Evolutionary conservation across 2,888 invertebrate species (phyloP), one percentile per base, ranked within the genome.

Genomic region (Drosophila kanekoi): DNA sequence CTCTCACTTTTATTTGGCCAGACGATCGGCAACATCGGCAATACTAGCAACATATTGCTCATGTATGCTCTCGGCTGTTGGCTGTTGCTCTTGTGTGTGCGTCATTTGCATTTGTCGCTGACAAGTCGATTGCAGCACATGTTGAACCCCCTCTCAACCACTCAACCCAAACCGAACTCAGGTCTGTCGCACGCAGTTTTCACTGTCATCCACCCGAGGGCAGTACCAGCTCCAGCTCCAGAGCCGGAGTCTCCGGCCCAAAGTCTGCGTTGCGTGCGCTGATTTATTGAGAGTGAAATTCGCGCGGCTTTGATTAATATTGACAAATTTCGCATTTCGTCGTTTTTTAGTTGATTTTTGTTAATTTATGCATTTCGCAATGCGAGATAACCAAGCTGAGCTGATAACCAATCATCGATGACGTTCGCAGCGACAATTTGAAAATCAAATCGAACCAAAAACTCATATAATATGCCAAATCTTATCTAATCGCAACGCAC

Each of bases 241-340:
- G n/a, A n/a, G n/a, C n/a, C n/a, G 8, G 28, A 28, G 53, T 64
- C 51, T 56, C 64, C 38, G 62, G 56, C 51, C 71, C 67, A 41
- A 63, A 72, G 44, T 28, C 23, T 62, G 63, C 70, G 59, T 56
- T 65, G 69, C 59, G 41, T 70, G 56, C 74, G 67, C 59, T 88
- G 84, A 84, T 84, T 84, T 84, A 84, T 84, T 66, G 83, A 74
- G 87, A 85, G 84, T 85, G 84, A 85, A 88, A 85, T 87, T 72
- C 57, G 77, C 73, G 49, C 20, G 67, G 64, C 70, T 70, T 89
- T 85, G 89, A 87, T 88, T 87, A 88, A 85, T 87, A 87, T 81
- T 87, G 87, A 87, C 89, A 81, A 87, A 89, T 87, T 87, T 86
- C 41, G 35, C 67, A 60, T 38, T 65, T 59, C 18, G 38, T 8